Percentiles rank a stretch among this genome's conserved stretches.
Conservation (phyloP, 2,888 invertebrate genomes). For the Megamerina dolium region DNA sequence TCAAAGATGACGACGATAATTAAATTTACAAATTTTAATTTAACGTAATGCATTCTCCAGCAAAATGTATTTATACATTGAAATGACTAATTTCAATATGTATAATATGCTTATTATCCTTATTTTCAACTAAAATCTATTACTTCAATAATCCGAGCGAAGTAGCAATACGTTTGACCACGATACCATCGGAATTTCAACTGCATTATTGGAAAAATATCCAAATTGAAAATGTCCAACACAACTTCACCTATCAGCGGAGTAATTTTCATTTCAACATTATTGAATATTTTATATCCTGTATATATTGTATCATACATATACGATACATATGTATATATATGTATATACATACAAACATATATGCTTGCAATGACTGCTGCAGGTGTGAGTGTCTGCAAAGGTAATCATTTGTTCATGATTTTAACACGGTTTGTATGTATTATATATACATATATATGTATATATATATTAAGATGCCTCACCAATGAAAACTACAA, state of each 20-base stretch:
- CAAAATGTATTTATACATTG: neutral
- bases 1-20: constrained; percentile 19
- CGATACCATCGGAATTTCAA: constrained; percentile 1
- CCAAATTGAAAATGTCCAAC: too few species aligned
- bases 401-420: too few species aligned
- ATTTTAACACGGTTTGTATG: too few species aligned
- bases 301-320: neutral
- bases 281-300: neutral
- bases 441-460: too few species aligned
- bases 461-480: too few species aligned
- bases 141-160: too few species aligned
- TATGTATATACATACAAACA: neutral
- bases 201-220: constrained; percentile 15
- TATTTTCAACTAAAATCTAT: too few species aligned
- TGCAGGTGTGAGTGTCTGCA: too few species aligned
- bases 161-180: constrained; percentile 5
- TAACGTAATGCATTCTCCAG: constrained; percentile 13
- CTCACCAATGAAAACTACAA: too few species aligned
- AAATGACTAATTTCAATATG: neutral
- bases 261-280: too few species aligned
- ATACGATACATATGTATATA: neutral
- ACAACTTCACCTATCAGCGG: too few species aligned
- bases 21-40: constrained; percentile 10
- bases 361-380: neutral
- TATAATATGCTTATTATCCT: too few species aligned